phyloP scores from a whole-genome alignment of 2,113 vertebrate genomes.

The Saimiri boliviensis region DNA sequence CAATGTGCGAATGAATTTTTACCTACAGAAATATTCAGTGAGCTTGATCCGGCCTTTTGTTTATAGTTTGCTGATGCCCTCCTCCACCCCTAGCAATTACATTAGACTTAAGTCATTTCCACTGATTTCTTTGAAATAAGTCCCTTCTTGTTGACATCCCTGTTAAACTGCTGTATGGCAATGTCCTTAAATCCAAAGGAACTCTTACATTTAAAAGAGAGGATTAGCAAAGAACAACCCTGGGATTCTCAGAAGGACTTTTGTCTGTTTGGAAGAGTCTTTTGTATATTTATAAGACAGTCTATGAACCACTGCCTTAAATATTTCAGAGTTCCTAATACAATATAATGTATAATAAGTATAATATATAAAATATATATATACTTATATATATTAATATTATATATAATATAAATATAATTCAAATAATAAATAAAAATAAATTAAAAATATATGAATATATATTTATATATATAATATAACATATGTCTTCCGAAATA shows the following conservation, averaged over 20 bases:
- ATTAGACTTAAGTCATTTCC: neutral
- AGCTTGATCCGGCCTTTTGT: neutral
- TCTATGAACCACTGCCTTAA: neutral
- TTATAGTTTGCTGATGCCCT: neutral
- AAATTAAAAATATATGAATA: too few relatives aligned
- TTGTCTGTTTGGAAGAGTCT: neutral
- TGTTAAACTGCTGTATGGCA: neutral
- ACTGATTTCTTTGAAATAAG: neutral
- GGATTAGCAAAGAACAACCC: neutral
- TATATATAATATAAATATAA: too few relatives aligned
- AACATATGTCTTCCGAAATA: slow-evolving; percentile 91
- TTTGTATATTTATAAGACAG: neutral
- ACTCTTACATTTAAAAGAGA: neutral
- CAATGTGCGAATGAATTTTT: neutral
- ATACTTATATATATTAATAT: too few relatives aligned
- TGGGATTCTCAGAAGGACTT: neutral
- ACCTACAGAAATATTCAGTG: neutral
- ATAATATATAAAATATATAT: too few relatives aligned
- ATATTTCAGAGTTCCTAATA: neutral
- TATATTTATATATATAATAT: too few relatives aligned
- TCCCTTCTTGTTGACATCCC: neutral
- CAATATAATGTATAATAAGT: too few relatives aligned
- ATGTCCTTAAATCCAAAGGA: neutral
- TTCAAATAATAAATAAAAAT: too few relatives aligned
- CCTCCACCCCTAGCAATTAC: neutral